Evolutionary conservation across 1,140 invertebrate species (phyloP), one percentile per base, ranked within the genome.

Genomic region (Belonocnema kinseyi): DNA sequence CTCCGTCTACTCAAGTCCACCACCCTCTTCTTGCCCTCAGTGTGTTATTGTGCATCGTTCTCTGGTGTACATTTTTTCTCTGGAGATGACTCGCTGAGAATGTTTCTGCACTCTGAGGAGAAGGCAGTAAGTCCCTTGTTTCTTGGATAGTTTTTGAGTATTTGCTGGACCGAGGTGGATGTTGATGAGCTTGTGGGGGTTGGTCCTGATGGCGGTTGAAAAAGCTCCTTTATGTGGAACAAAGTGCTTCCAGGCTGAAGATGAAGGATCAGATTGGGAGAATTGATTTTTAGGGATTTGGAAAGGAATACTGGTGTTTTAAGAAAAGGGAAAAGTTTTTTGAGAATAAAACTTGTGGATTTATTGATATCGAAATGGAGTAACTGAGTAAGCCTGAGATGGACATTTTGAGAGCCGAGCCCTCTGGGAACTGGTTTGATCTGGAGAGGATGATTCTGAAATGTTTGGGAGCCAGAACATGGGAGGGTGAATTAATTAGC

Each of bases 181-280:
- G 72, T 75, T 51, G 58, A 74, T 66, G 66, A 73, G 74, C 71
- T 74, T 80, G 74, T 80, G 72, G 74, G 78, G 40, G 72, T 51
- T 33, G 3, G 10, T 80, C 71, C 54, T n/a, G 17, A 19, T n/a
- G 17, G 17, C 54, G 17, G 11, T 56, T 17, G 11, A 56, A 56
- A 56, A 56, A 21, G 12, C 26, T 33, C 4, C 26, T 33, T 33
- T 33, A 33, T 33, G 12, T 11, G 21, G 54, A 19, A 56, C 17
- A 21, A 0, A 54, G n/a, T 54, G n/a, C n/a, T 46, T 46, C 40
- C 40, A 11, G 2, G 40, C 40, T 46, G 40, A 8, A 46, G 40
- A 46, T 11, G 40, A 46, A 46, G 40, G 40, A 11, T 46, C 40
- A 0, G 6, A 46, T 46, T 1, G 40, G 40, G 40, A 0, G 5